These are phyloP conservation scores for Syrista parreyssii DNA, from an alignment of 2,888 invertebrate species.

Conservation along the genomic window DNA sequence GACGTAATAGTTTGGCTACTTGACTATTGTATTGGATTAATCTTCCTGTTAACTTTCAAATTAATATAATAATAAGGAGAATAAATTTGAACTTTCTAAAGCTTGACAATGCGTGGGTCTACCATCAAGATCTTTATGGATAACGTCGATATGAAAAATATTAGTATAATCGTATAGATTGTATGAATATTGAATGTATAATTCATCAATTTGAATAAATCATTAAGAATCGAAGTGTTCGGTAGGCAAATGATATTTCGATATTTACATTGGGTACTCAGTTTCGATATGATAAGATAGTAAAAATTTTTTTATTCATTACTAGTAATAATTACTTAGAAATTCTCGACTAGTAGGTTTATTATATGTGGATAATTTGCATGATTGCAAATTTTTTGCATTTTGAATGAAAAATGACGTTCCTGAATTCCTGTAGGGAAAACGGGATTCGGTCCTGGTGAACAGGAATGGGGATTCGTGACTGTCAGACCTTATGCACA, in stretches of 20 bases:
- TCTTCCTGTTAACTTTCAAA: neutral
- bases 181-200: neutral
- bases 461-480: slow-evolving; percentile 81
- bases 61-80: neutral
- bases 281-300: neutral
- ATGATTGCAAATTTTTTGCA: neutral
- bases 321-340: neutral
- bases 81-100: neutral
- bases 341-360: neutral
- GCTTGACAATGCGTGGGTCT: neutral
- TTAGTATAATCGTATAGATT: neutral
- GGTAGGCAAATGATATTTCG: neutral
- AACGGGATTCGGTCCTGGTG: slow-evolving; percentile 70
- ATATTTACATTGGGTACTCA: neutral
- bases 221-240: neutral
- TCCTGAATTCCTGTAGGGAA: slow-evolving; percentile 18
- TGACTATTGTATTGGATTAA: neutral
- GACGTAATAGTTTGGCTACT: too few species aligned
- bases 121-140: neutral
- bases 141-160: neutral
- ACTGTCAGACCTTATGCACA: slow-evolving; percentile 79
- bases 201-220: neutral
- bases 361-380: neutral
- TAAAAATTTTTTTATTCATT: neutral
- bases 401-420: neutral